Evolutionary conservation across 2,113 vertebrate species (phyloP).

Genomic region (Arothron firmamentum): DNA sequence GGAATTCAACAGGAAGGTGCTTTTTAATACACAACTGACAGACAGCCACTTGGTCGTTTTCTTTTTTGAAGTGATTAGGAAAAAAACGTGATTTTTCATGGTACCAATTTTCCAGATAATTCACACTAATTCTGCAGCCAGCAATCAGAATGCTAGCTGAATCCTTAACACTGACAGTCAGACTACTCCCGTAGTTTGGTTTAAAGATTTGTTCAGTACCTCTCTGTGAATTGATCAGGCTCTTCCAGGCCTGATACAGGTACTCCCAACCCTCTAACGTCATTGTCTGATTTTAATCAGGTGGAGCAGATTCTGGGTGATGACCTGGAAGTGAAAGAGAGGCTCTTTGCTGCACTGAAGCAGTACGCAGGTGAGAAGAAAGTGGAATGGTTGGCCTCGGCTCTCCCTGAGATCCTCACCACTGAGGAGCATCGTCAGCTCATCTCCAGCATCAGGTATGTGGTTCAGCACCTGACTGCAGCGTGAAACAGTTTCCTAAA

Average conservation of each 20-base stretch:
- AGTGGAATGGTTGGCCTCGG: constrained; percentile 85
- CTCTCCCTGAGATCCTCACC: constrained; percentile 81
- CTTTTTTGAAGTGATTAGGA: neutral
- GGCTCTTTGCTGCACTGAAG: constrained; percentile 83
- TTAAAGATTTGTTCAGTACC: neutral
- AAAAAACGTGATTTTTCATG: neutral
- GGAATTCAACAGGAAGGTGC: constrained; percentile 90
- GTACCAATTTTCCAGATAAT: too few species aligned
- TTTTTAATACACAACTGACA: neutral
- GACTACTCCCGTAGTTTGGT: neutral
- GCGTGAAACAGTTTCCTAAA: too few species aligned
- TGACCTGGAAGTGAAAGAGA: constrained; percentile 83
- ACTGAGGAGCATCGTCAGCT: constrained; percentile 82
- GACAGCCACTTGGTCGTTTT: too few species aligned
- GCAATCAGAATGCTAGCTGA: too few species aligned
- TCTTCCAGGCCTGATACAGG: neutral
- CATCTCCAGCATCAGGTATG: constrained; percentile 90
- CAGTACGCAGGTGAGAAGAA: constrained; percentile 87
- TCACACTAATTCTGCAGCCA: too few species aligned
- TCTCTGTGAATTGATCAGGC: neutral
- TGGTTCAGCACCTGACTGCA: too few species aligned
- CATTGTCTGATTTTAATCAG: constrained; percentile 59
- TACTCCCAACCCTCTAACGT: neutral
- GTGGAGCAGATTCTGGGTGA: constrained; percentile 85
- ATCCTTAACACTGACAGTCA: too few species aligned